Conservation (phyloP, 2,113 vertebrate genomes). For the Myotis yumanensis region DNA sequence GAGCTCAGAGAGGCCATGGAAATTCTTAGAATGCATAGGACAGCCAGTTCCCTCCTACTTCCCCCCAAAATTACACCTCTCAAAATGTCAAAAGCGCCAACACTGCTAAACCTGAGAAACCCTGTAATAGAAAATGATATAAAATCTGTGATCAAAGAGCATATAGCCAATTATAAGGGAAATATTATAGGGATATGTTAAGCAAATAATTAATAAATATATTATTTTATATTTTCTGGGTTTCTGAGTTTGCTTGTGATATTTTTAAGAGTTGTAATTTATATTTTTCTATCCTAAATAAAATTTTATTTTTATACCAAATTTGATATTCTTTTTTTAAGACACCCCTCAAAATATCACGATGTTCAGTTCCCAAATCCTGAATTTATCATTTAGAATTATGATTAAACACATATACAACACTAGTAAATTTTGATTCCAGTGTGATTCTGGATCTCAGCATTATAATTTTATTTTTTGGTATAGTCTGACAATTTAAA, state of each 20-base stretch:
- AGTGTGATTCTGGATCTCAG: neutral
- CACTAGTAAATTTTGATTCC: neutral
- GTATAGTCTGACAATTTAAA: constrained; percentile 11
- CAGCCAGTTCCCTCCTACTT: rapidly evolving
- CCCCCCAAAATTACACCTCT: neutral
- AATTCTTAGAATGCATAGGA: neutral
- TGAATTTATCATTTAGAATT: neutral
- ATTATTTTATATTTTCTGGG: neutral
- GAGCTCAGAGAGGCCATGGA: neutral
- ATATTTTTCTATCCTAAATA: neutral
- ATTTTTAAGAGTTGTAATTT: neutral
- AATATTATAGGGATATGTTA: neutral
- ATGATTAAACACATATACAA: neutral
- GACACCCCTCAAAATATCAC: neutral
- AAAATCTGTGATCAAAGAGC: neutral
- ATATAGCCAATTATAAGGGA: neutral
- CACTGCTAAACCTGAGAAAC: neutral
- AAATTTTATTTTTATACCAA: neutral
- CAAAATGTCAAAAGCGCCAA: neutral
- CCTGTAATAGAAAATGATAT: neutral
- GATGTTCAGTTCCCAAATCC: neutral
- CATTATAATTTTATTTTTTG: neutral
- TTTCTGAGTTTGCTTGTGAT: neutral
- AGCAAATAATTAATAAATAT: neutral
- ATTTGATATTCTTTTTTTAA: neutral